phyloP scores from a whole-genome alignment of 2,888 invertebrate genomes.

The Fabriciana adippe region DNA sequence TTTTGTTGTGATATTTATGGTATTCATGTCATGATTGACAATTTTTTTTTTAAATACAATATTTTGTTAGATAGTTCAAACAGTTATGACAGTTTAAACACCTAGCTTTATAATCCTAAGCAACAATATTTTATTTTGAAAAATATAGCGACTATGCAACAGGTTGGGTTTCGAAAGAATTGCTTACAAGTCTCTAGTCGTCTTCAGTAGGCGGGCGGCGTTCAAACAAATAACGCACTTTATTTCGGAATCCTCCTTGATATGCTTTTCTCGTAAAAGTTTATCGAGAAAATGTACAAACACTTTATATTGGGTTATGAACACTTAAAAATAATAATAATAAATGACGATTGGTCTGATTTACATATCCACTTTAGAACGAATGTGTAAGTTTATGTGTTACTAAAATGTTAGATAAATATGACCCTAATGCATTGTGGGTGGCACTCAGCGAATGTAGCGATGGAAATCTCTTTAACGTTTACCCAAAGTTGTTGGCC shows the following conservation, averaged over 20 bases:
- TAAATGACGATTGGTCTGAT: background rate
- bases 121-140: background rate
- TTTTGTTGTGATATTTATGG: background rate
- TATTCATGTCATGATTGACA: background rate
- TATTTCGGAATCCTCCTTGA: background rate
- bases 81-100: too few relatives aligned
- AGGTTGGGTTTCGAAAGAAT: conserved; percentile 25
- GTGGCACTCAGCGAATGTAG: conserved; percentile 80
- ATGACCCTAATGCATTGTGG: conserved; percentile 75
- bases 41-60: conserved; percentile 3
- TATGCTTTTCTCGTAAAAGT: background rate
- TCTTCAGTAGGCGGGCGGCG: conserved; percentile 34
- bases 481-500: conserved; percentile 85
- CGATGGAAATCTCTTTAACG: conserved; percentile 84
- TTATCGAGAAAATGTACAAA: too few relatives aligned
- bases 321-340: background rate
- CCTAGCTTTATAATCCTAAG: background rate
- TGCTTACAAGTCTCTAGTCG: conserved; percentile 10
- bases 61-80: too few relatives aligned
- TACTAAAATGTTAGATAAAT: conserved; percentile 58
- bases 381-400: background rate
- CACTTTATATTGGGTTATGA: too few relatives aligned
- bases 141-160: conserved; percentile 18
- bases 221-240: conserved; percentile 35
- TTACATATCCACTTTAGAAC: background rate